These are phyloP conservation scores for Thaleichthys pacificus DNA, from an alignment of 2,797 vertebrate species.

Conservation along the genomic window DNA sequence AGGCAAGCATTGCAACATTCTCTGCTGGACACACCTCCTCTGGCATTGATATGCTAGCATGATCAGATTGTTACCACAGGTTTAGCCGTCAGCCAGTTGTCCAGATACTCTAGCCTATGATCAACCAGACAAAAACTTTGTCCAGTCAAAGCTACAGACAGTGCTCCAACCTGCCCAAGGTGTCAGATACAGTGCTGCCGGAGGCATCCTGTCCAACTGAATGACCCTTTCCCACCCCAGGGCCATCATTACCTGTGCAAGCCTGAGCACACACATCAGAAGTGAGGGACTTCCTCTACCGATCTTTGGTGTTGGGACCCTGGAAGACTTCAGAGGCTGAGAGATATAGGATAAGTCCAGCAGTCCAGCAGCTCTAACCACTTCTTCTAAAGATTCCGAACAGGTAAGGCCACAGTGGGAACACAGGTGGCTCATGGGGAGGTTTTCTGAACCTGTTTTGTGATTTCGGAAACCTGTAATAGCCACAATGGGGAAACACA, in stretches of 20 bases:
- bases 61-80: slow-evolving; percentile 23
- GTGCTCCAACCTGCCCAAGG: slow-evolving; percentile 13
- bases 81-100: slow-evolving; percentile 11
- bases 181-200: not conserved
- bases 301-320: not conserved
- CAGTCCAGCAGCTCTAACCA: not conserved
- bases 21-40: slow-evolving; percentile 51
- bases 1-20: not conserved
- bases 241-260: not conserved
- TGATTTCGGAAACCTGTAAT: not conserved
- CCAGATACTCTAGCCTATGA: not conserved
- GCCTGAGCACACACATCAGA: not conserved
- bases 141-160: not conserved
- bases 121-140: slow-evolving; percentile 12
- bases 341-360: not conserved
- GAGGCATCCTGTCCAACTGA: not conserved
- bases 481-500: not conserved
- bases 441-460: not conserved
- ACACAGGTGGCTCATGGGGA: not conserved
- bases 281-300: not conserved
- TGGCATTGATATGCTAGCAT: slow-evolving; percentile 42
- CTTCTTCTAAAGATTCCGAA: slow-evolving; percentile 15
- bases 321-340: not conserved
- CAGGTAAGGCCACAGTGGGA: slow-evolving; percentile 40
- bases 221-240: slow-evolving; percentile 11